phyloP scores from a whole-genome alignment of 2,797 vertebrate genomes.

The Sebastes melanostomus region DNA sequence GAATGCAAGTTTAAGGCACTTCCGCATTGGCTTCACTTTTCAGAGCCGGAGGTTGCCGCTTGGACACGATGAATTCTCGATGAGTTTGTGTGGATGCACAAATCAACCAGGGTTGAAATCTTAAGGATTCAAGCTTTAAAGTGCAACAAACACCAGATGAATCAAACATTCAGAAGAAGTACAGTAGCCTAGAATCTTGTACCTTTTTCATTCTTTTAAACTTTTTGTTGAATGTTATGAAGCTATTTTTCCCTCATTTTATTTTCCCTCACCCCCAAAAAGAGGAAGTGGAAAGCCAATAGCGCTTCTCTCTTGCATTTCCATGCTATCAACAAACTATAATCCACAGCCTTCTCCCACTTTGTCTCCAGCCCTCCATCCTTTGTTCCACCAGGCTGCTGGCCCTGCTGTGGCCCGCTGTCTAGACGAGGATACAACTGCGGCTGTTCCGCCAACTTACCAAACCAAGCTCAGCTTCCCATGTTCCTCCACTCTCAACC shows the following conservation, averaged over 20 bases:
- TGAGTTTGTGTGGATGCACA: not conserved
- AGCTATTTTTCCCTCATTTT: conserved; percentile 2
- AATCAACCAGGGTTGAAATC: not conserved
- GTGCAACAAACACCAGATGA: not conserved
- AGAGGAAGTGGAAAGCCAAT: conserved; percentile 25
- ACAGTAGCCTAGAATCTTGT: not conserved
- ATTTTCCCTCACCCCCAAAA: conserved; percentile 8
- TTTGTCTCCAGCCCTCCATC: conserved; percentile 18
- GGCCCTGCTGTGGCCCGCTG: not conserved
- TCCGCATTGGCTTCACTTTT: too few species aligned
- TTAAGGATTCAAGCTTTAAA: not conserved
- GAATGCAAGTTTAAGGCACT: too few species aligned
- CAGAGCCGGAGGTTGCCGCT: too few species aligned
- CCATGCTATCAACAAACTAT: conserved; percentile 30
- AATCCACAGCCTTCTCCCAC: conserved; percentile 24
- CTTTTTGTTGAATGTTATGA: not conserved
- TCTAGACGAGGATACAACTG: not conserved
- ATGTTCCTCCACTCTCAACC: conserved; percentile 23
- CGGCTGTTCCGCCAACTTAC: conserved; percentile 41
- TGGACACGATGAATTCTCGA: too few species aligned
- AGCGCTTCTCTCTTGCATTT: conserved; percentile 21
- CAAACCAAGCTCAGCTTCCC: conserved; percentile 24
- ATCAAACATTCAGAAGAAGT: not conserved
- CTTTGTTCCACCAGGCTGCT: conserved; percentile 16
- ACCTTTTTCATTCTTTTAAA: not conserved